Evolutionary conservation across 2,113 vertebrate species (phyloP), one percentile per base, ranked within the genome.

Genomic region (Aleadryas rufinucha): DNA sequence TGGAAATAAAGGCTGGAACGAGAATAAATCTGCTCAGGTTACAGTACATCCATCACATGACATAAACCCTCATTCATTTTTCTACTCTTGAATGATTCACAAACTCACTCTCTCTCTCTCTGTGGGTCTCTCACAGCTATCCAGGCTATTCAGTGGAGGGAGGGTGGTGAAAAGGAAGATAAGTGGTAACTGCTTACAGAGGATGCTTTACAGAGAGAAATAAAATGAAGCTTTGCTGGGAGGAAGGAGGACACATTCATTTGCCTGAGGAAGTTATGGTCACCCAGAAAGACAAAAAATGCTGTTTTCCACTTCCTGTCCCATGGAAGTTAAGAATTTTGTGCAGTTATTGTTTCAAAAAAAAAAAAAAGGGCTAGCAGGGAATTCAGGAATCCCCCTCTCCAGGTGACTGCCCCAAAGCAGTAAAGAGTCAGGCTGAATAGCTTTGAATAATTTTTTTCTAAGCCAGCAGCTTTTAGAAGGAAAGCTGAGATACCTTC

Each of bases 1-100:
- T 14, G n/a, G 24, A 84, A 41, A 24, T 75, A 75, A 84, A 96
- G 65, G 60, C 56, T 87, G 56, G 56, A 89, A 90, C 1, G 2
- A 92, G 63, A 86, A 87, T 44, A 60, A 53, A 87, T 35, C 56
- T 87, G 42, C 69, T 94, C 61, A 63, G 42, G 60, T 94, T 95
- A 75, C 87, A 84, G 33, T 23, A 84, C 15, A 63, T 70, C 87
- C 81, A 87, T n/a, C 27, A 71, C 47, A 59, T 82, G 63, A 94
- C 1, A 8, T 82, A 96, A 89, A 44, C 49, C 30, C 21, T 77
- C n/a, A 28, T 68, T 89, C 5, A 56, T 70, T 94, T 90, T 94
- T 84, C 35, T 71, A 1, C 57, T 95, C 52, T 70, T 24, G 15
- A 89, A 70, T 30, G 47, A 87, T 35, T 75, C 45, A 78, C 53